phyloP scores from a whole-genome alignment of 2,888 invertebrate genomes.

The Machimus atricapillus region DNA sequence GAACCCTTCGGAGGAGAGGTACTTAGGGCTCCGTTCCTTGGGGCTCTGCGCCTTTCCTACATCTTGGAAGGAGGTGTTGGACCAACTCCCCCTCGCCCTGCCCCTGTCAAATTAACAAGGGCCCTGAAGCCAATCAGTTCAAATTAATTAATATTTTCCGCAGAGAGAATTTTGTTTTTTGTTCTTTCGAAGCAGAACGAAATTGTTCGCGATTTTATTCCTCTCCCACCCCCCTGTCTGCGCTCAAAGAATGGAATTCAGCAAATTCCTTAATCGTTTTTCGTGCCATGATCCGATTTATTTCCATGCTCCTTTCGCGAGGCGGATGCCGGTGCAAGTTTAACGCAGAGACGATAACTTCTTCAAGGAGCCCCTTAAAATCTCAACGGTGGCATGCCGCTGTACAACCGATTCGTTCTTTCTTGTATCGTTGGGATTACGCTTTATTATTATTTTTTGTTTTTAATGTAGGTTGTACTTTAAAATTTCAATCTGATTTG shows the following conservation, averaged over 20 bases:
- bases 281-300: constrained; percentile 4
- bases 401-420: not conserved
- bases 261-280: constrained; percentile 6
- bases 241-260: not conserved
- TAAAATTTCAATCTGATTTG: not conserved
- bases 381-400: not conserved
- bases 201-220: not conserved
- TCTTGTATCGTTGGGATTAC: not conserved
- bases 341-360: not conserved
- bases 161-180: not conserved
- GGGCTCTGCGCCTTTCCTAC: not conserved
- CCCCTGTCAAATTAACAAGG: not conserved
- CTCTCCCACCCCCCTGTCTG: not conserved
- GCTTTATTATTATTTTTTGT: too few species aligned
- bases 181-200: not conserved
- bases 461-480: not conserved
- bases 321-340: not conserved
- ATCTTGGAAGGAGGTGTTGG: not conserved
- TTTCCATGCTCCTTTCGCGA: not conserved
- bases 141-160: not conserved
- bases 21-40: not conserved
- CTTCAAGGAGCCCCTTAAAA: not conserved
- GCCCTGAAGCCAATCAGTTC: not conserved
- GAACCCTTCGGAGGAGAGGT: not conserved
- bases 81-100: not conserved